phyloP scores from a whole-genome alignment of 2,797 vertebrate genomes.

The Leontopithecus rosalia region DNA sequence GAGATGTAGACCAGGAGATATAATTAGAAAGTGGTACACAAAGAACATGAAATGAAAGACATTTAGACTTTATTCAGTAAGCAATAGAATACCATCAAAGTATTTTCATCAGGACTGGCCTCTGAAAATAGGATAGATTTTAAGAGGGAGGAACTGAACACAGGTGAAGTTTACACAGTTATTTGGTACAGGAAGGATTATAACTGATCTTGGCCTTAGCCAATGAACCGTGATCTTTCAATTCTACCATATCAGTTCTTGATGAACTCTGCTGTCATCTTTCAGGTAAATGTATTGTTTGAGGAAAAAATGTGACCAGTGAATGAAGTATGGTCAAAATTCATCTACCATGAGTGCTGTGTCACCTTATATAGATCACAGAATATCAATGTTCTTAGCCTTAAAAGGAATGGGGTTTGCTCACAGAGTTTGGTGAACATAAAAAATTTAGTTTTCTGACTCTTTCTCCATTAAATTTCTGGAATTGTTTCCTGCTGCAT shows the following conservation, averaged over 20 bases:
- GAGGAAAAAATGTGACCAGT: background rate
- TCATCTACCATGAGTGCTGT: background rate
- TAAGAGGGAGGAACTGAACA: background rate
- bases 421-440: background rate
- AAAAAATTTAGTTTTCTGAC: conserved; percentile 10
- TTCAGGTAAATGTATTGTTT: background rate
- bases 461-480: background rate
- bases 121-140: background rate
- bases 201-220: background rate
- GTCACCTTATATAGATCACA: background rate
- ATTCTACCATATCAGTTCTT: background rate
- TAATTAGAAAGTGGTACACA: background rate
- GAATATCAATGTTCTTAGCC: background rate
- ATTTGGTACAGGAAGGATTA: background rate
- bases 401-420: background rate
- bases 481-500: background rate
- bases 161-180: background rate
- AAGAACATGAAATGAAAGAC: background rate
- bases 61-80: background rate
- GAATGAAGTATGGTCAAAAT: background rate
- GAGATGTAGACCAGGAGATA: background rate
- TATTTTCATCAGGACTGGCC: background rate
- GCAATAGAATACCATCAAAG: background rate
- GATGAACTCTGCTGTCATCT: background rate
- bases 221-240: background rate